Evolutionary conservation across 2,888 invertebrate genomes (phyloP).

Genomic region (Stenchaetothrips biformis): DNA sequence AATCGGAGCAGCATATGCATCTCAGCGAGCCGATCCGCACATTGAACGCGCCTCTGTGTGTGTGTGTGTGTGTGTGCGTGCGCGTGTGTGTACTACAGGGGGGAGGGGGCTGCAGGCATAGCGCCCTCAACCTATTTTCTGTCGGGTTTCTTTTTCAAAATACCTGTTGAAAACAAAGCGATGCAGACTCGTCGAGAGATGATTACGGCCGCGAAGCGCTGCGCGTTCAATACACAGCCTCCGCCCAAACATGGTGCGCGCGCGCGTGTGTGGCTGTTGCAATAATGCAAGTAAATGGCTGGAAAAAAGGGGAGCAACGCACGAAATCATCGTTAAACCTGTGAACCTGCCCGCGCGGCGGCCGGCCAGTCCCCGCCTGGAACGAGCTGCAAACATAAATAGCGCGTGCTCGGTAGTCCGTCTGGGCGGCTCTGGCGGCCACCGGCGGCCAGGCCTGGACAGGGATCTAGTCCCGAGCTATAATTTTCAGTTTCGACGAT

Average conservation of each 20-base stretch:
- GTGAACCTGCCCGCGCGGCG: neutral
- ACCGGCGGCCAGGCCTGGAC: neutral
- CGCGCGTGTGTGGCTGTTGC: too few relatives aligned
- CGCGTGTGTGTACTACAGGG: too few relatives aligned
- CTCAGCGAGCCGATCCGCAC: neutral
- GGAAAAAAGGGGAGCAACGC: neutral
- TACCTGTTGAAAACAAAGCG: too few relatives aligned
- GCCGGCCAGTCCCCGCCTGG: neutral
- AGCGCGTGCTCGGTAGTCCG: neutral
- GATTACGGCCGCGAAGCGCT: too few relatives aligned
- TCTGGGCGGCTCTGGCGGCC: neutral
- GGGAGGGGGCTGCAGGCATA: too few relatives aligned
- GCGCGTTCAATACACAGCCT: too few relatives aligned
- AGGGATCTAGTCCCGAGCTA: slow-evolving; percentile 1
- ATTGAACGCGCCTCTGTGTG: neutral
- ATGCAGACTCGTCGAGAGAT: too few relatives aligned
- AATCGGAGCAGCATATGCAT: neutral
- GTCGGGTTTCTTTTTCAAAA: too few relatives aligned
- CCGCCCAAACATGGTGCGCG: too few relatives aligned
- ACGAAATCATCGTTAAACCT: slow-evolving; percentile 16
- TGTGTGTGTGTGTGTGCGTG: too few relatives aligned
- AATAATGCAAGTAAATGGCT: too few relatives aligned
- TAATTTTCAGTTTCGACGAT: slow-evolving; percentile 21
- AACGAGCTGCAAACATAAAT: neutral
- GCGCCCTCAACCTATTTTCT: too few relatives aligned